Base-by-base conservation (phyloP, 2,888 invertebrate genomes). In the Lasioglossum figueresi region DNA sequence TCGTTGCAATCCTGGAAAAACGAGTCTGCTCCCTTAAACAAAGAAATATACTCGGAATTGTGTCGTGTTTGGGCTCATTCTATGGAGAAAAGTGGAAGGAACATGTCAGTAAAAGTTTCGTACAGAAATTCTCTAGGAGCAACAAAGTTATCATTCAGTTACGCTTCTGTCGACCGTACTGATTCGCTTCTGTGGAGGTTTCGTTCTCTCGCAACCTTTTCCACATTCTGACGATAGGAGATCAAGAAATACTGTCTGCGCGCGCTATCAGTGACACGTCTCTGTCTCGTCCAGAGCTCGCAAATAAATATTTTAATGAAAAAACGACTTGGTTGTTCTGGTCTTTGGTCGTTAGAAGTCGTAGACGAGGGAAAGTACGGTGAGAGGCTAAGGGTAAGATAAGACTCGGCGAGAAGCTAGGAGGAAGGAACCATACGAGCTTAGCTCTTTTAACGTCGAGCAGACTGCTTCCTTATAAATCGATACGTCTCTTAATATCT, bases 401-500 rank as follows among this genome's bases (percentile, higher is more conserved):
- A 70, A 77, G 82, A 80, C 80, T 81, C 80, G 79, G 75, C 45
- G 83, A 70, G 70, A 68, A 68, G 43, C 56, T 52, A 73, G n/a
- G 59, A 68, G 23, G 59, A 66, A 37, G 43, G 73, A 48, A 76
- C 52, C 34, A n/a, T 48, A 52, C 45, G 66, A 79, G 81, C 82
- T 88, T 82, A 82, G 79, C 76, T 76, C 56, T 76, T 85, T 84
- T 82, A 80, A 86, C 59, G 75, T 83, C 78, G 76, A 75, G 76
- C 56, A 45, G 52, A 23, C 72, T 71, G 40, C 77, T 72, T 79
- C 66, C 82, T 74, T 81, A 88, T 89, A 89, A 89, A 88, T 88
- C 87, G 85, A 87, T 88, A 84, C 82, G 85, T 59, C 66, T 83
- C 83, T 88, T 89, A 88, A 89, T 89, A 88, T 85, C 88, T 78